Evolutionary conservation across 2,888 invertebrate species (phyloP), one percentile per base, ranked within the genome.

Genomic region (Perizoma flavofasciatum): DNA sequence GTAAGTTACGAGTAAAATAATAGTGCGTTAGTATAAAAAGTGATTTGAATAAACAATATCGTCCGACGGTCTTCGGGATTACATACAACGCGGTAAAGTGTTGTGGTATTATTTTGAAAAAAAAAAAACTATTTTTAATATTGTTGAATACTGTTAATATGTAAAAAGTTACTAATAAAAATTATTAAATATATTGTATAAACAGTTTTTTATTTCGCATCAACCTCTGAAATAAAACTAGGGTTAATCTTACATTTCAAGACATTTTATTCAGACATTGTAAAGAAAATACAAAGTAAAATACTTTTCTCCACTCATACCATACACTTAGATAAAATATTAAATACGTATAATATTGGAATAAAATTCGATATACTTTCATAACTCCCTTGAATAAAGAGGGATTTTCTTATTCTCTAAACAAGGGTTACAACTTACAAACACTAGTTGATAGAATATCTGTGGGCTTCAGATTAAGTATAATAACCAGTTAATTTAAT

Each of bases 231-330:
- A 81, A 73, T 78, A 54, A 88, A 81, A 79, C 73, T 44, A 71
- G 59, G 63, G 6, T 63, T 63, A 66, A 75, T 77, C 71, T 83
- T 89, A 89, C 74, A 89, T 84, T 87, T 22, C 4, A 39, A 64
- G 86, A 89, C 81, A 83, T 80, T 90, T 89, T 91, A 90, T 89
- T 91, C 75, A 83, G 87, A 90, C 82, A 86, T 88, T 87, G 87
- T 91, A 89, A 89, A 90, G 82, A 85, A 90, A 89, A 88, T 86
- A 89, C 74, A 87, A 89, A 85, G 75, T 83, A 86, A 86, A 83
- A 79, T 85, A 83, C 75, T 78, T 77, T 77, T 74, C 71, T 82
- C 75, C 82, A 86, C 86, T 85, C 80, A 77, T 78, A 85, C 81
- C 84, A 85, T 81, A 87, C 84, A 86, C 75, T 83, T 85, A 89